A percentile compares a stretch with the other conserved stretches of the same genome.
Evolutionary conservation across 2,888 invertebrate species (phyloP).

Genomic region (Gortyna flavago): DNA sequence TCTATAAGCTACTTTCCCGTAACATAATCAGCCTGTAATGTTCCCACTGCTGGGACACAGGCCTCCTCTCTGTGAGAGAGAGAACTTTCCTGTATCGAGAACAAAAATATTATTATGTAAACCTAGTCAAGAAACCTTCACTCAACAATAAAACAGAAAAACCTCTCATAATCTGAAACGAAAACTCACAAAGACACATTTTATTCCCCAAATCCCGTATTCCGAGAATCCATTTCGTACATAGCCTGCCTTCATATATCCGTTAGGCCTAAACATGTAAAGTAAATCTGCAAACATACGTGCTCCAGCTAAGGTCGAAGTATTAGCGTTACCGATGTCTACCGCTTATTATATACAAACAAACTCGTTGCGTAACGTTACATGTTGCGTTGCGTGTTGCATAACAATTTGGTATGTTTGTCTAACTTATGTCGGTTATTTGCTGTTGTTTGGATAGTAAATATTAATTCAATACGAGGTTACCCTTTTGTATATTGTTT

Average conservation of each 20-base stretch:
- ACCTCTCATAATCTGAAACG: constrained; percentile 27
- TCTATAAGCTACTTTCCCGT: background rate
- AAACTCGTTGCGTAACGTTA: constrained; percentile 44
- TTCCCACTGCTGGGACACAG: no score
- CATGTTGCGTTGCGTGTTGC: constrained; percentile 54
- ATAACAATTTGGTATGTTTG: constrained; percentile 42
- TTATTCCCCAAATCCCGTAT: constrained; percentile 49
- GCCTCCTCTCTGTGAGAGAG: no score
- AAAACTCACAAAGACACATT: constrained; percentile 48
- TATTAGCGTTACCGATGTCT: constrained; percentile 56
- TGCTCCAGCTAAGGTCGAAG: constrained; percentile 62
- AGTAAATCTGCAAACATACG: constrained; percentile 67
- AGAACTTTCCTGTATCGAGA: background rate
- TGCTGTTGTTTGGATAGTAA: constrained; percentile 50
- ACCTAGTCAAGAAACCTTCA: background rate
- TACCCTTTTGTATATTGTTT: constrained; percentile 24
- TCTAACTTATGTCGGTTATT: constrained; percentile 37
- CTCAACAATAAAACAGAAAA: constrained; percentile 17
- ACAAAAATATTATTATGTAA: background rate
- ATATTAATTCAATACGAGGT: constrained; percentile 45
- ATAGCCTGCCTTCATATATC: constrained; percentile 52
- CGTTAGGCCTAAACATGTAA: constrained; percentile 63
- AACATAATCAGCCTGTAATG: no score
- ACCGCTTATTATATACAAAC: constrained; percentile 35
- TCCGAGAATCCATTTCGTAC: constrained; percentile 51